Conservation (phyloP, 2,797 vertebrate species). For the Poeciliopsis infans region DNA sequence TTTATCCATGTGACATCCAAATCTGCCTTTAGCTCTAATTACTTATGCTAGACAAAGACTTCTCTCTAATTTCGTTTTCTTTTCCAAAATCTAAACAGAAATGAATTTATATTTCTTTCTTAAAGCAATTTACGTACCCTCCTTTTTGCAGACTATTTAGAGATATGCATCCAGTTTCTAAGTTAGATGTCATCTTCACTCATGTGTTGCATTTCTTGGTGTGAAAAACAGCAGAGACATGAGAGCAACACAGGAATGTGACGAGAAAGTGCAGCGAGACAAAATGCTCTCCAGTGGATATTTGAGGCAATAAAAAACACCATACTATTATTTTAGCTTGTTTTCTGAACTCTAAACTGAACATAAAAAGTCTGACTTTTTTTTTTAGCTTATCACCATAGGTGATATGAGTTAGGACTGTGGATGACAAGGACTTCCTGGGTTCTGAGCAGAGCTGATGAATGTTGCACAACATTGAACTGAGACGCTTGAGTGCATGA, state of each 20-base stretch:
- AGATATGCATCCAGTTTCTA: constrained; percentile 13
- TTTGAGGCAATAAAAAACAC: background rate
- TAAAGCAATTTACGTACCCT: background rate
- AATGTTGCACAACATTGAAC: constrained; percentile 26
- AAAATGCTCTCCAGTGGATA: constrained; percentile 29
- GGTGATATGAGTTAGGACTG: constrained; percentile 1
- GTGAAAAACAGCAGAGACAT: constrained; percentile 60
- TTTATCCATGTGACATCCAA: constrained; percentile 61
- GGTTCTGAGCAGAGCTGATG: constrained; percentile 23
- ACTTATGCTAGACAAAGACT: constrained; percentile 43
- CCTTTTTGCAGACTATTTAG: constrained; percentile 24
- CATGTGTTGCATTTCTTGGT: constrained; percentile 35
- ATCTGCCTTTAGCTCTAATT: constrained; percentile 61
- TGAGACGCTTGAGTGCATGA: constrained; percentile 9
- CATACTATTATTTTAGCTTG: background rate
- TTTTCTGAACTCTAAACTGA: constrained; percentile 12
- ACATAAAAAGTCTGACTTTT: constrained; percentile 4
- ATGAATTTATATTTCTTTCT: background rate
- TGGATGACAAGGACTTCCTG: constrained; percentile 20
- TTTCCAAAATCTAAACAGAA: constrained; percentile 29
- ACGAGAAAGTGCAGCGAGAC: constrained; percentile 60
- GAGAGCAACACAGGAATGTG: constrained; percentile 75
- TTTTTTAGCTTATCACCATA: constrained; percentile 34
- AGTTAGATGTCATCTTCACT: constrained; percentile 45
- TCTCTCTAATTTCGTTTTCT: constrained; percentile 1